These are phyloP conservation scores for Blera fallax DNA, from an alignment of 2,888 invertebrate genomes.

Conservation along the genomic window DNA sequence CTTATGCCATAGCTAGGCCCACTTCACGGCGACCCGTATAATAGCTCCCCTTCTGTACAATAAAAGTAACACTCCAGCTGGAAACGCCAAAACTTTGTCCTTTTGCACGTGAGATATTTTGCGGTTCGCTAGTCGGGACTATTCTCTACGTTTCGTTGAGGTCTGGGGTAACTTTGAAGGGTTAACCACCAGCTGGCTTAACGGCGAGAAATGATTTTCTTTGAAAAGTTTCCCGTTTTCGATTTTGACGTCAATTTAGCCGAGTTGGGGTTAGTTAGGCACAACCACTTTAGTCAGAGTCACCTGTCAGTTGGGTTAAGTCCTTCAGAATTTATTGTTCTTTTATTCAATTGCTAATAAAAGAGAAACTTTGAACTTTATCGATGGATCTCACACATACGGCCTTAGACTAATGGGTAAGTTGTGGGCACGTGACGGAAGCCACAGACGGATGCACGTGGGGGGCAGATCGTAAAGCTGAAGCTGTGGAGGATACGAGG, in stretches of 20 bases:
- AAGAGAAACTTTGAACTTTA: conserved; percentile 54
- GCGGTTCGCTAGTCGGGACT: conserved; percentile 19
- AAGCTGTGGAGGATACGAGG: neutral
- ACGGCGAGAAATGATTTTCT: conserved; percentile 44
- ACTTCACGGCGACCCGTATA: neutral
- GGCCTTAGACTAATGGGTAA: conserved; percentile 2
- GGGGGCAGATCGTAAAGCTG: neutral
- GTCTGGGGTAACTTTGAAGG: conserved; percentile 38
- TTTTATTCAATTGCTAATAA: conserved; percentile 55
- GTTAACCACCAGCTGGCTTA: conserved; percentile 44
- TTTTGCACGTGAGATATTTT: conserved; percentile 61
- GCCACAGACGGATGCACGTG: neutral
- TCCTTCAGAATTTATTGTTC: conserved; percentile 54
- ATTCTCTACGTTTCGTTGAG: neutral
- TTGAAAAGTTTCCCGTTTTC: conserved; percentile 41
- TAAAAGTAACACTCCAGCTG: conserved; percentile 31
- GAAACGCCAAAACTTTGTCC: conserved; percentile 66
- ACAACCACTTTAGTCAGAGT: conserved; percentile 35
- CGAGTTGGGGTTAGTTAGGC: conserved; percentile 37
- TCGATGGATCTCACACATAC: conserved; percentile 26
- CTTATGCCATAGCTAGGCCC: conserved; percentile 24
- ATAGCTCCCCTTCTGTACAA: neutral
- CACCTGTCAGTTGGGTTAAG: conserved; percentile 48
- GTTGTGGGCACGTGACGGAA: neutral
- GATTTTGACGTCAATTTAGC: conserved; percentile 45